These are phyloP conservation scores for Pegoplata infirma DNA, from an alignment of 2,888 invertebrate genomes.

Conservation along the genomic window DNA sequence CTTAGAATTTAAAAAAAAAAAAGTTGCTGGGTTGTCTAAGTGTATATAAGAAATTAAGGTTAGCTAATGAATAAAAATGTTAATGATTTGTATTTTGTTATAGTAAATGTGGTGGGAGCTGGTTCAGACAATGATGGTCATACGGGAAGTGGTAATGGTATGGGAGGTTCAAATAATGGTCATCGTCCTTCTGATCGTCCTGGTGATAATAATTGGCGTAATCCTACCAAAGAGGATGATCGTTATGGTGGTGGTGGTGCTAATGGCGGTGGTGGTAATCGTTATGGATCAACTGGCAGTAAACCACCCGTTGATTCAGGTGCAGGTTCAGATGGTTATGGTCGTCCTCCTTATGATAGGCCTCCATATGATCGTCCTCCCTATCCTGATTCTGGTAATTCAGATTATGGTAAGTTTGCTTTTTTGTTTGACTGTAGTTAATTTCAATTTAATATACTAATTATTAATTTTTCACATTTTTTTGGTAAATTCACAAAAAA, in stretches of 20 bases:
- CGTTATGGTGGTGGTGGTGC: constrained; percentile 76
- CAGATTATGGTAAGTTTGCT: constrained; percentile 72
- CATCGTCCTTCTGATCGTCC: constrained; percentile 73
- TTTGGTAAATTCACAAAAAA: neutral
- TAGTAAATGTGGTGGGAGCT: constrained; percentile 78
- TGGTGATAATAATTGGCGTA: constrained; percentile 73
- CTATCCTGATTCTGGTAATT: constrained; percentile 68
- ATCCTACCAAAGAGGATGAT: constrained; percentile 79
- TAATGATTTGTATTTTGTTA: constrained; percentile 7
- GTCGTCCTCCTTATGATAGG: constrained; percentile 72
- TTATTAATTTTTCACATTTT: constrained; percentile 24
- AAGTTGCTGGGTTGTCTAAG: neutral
- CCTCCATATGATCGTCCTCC: constrained; percentile 75
- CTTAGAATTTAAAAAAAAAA: too few relatives aligned
- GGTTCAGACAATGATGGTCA: constrained; percentile 70
- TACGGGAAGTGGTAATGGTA: constrained; percentile 65
- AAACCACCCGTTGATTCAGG: constrained; percentile 72
- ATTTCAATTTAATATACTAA: constrained; percentile 28
- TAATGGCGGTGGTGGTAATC: constrained; percentile 74
- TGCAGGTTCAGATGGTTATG: constrained; percentile 74
- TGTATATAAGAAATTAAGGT: neutral
- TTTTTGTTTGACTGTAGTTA: neutral
- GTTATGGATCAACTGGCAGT: too few relatives aligned
- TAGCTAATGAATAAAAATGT: neutral
- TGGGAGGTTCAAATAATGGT: constrained; percentile 64